Base-by-base conservation (phyloP, 35 echinoderm and acorn worm species). In the Heliocidaris tuberculata region DNA sequence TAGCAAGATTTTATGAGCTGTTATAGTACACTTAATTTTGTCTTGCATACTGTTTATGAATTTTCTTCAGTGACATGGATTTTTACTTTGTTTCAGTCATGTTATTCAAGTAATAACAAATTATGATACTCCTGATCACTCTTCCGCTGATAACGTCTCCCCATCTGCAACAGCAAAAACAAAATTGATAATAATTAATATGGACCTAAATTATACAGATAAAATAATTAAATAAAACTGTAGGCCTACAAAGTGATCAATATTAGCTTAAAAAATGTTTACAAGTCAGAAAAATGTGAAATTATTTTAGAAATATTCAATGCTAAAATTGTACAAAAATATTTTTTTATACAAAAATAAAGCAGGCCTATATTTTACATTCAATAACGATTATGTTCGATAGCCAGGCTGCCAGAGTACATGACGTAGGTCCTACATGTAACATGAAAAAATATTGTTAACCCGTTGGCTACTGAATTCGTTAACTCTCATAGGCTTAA, bases 271-370 rank as follows among this genome's bases (percentile, higher is more conserved):
- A 50, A n/a, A 50, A 50, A 50, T 50, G 49, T 50, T 50, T 50
- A 50, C 49, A 50, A 50, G 49, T 50, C 49, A 50, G 49, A 50
- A 86, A 86, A 86, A 86, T 86, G 15, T 86, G 85, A 86, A 86
- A 86, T 86, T 15, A 86, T 86, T 86, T 86, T 86, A 86, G 85
- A 86, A 86, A 86, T 86, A 86, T 86, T 86, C 19, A 86, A 86
- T 86, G 85, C 85, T 86, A 86, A 86, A 86, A n/a, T 86, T 86
- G 85, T 86, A 86, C 31, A 86, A 86, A 86, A 86, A 86, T 15
- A 86, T n/a, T n/a, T n/a, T n/a, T 31, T 50, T 6, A 86, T n/a
- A 86, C 85, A 86, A 86, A 86, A n/a, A 86, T n/a, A 86, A 86
- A 21, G n/a, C 31, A 17, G 85, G 85, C 85, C 85, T 86, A 21